Percentiles rank a stretch among this genome's conserved stretches.
Conservation (phyloP, 2,113 vertebrate species). For the Amazona vittata region DNA sequence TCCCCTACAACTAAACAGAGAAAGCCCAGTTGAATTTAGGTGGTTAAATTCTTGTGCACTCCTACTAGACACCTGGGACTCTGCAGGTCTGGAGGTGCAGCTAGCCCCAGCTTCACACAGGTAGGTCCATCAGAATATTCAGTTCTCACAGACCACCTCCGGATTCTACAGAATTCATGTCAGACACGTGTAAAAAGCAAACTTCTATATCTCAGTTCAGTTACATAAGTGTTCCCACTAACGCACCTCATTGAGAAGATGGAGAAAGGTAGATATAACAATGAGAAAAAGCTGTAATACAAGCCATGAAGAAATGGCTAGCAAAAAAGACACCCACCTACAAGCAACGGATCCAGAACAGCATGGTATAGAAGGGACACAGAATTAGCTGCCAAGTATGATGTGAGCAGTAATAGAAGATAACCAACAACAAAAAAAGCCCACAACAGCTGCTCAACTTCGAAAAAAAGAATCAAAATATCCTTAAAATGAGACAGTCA, state of each 20-base stretch:
- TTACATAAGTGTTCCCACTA: not conserved
- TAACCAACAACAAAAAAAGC: not conserved
- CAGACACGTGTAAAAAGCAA: not conserved
- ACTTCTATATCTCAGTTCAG: not conserved
- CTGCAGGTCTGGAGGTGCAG: not conserved
- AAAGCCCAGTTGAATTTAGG: not conserved
- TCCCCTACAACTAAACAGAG: not conserved
- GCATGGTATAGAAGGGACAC: not conserved
- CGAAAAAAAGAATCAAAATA: not conserved
- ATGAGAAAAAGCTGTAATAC: not conserved
- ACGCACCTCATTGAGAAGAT: not conserved
- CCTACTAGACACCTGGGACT: not conserved
- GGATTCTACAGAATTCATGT: not conserved
- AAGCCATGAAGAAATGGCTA: not conserved
- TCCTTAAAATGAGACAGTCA: not conserved
- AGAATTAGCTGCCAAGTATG: conserved; percentile 24
- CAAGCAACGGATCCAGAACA: not conserved
- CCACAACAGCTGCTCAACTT: not conserved
- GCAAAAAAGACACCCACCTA: conserved; percentile 25
- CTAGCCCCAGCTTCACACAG: not conserved
- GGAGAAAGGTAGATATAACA: not conserved
- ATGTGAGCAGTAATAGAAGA: not conserved
- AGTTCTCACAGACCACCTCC: not conserved
- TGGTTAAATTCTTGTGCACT: not conserved
- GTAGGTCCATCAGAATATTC: not conserved